Conservation (phyloP, 2,888 invertebrate genomes). For the Dynastes hyllus region DNA sequence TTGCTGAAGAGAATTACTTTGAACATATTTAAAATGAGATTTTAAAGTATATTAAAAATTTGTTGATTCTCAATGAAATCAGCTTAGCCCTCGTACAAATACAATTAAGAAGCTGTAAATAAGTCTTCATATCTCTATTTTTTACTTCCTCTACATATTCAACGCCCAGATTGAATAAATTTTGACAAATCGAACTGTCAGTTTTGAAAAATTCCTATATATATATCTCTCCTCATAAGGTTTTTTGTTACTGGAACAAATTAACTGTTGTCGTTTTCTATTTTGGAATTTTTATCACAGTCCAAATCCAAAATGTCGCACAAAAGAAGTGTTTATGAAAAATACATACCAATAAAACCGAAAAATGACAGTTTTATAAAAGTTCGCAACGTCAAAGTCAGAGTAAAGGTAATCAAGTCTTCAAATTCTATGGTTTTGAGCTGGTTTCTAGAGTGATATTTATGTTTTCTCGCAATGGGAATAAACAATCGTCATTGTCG, state of each 20-base stretch:
- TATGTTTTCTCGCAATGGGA: constrained; percentile 33
- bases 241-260: too few relatives aligned
- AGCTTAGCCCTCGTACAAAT: too few relatives aligned
- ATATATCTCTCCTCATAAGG: too few relatives aligned
- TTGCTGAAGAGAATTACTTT: too few relatives aligned
- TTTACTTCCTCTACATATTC: too few relatives aligned
- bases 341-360: constrained; percentile 46
- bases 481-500: neutral
- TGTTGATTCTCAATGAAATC: too few relatives aligned
- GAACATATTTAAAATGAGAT: too few relatives aligned
- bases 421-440: constrained; percentile 13
- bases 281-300: neutral
- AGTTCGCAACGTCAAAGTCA: constrained; percentile 48
- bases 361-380: constrained; percentile 34
- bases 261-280: too few relatives aligned
- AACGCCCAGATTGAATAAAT: neutral
- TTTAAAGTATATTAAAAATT: too few relatives aligned
- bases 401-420: constrained; percentile 39
- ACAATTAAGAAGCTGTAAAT: too few relatives aligned
- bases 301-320: constrained; percentile 35
- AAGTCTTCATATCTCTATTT: too few relatives aligned
- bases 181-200: constrained; percentile 35
- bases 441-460: constrained; percentile 15
- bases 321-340: constrained; percentile 39
- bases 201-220: neutral